A percentile compares a stretch with the other conserved stretches of the same genome.
Evolutionary conservation across 2,888 invertebrate genomes (phyloP).

Genomic region (Epirrhoe tristata): DNA sequence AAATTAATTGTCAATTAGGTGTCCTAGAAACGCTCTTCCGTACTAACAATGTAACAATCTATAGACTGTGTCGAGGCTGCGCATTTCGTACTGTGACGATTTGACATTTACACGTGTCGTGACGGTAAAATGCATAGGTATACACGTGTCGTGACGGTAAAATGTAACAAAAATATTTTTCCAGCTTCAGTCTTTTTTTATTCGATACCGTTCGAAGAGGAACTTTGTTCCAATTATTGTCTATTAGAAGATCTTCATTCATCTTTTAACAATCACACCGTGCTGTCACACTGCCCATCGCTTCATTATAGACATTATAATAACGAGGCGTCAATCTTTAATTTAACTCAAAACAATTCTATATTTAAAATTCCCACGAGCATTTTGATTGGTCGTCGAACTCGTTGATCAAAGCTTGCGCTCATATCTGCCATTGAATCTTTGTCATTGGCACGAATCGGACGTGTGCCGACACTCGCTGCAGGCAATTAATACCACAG

Average conservation of each 20-base stretch:
- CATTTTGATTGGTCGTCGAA: slow-evolving; percentile 79
- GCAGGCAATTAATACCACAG: slow-evolving; percentile 77
- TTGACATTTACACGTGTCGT: too few relatives aligned
- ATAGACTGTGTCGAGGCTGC: too few relatives aligned
- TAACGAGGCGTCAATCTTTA: slow-evolving; percentile 3
- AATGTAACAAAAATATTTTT: too few relatives aligned
- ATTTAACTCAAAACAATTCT: slow-evolving; percentile 21
- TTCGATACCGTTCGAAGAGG: too few relatives aligned
- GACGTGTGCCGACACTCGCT: slow-evolving; percentile 72
- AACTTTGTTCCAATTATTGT: too few relatives aligned
- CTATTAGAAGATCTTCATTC: neutral
- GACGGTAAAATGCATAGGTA: too few relatives aligned
- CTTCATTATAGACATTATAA: neutral
- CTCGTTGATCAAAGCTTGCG: slow-evolving; percentile 77
- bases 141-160: too few relatives aligned
- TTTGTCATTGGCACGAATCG: slow-evolving; percentile 78
- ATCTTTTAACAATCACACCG: neutral
- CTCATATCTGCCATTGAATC: slow-evolving; percentile 75
- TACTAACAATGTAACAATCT: too few relatives aligned
- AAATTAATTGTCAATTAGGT: too few relatives aligned
- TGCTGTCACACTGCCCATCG: slow-evolving; percentile 1
- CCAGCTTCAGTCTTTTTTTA: too few relatives aligned
- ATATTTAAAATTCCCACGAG: slow-evolving; percentile 54
- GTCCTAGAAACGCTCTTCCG: too few relatives aligned
- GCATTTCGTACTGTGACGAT: too few relatives aligned